A percentile compares a stretch with the other conserved stretches of the same genome.
Evolutionary conservation across 2,797 vertebrate genomes (phyloP).

Genomic region (Sarcoramphus papa): DNA sequence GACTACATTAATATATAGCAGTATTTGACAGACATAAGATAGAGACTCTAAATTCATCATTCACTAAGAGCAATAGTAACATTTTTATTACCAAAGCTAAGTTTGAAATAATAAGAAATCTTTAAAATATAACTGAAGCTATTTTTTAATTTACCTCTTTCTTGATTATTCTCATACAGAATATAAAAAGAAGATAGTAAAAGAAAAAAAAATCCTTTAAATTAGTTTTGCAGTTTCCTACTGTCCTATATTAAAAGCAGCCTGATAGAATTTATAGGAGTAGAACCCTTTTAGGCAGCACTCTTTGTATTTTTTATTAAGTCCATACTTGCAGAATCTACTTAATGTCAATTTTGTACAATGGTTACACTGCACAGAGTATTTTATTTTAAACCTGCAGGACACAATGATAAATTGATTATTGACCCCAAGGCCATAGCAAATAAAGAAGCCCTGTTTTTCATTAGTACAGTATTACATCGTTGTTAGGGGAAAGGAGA

Average conservation of each 20-base stretch:
- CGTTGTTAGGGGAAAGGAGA: conserved; percentile 59
- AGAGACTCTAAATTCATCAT: too few relatives aligned
- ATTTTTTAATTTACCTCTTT: too few relatives aligned
- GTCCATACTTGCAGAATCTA: conserved; percentile 76
- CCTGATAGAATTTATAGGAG: conserved; percentile 76
- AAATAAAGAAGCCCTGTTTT: conserved; percentile 81
- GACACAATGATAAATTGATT: conserved; percentile 80
- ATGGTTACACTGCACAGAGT: conserved; percentile 70
- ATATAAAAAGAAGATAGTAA: too few relatives aligned
- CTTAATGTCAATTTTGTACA: conserved; percentile 75
- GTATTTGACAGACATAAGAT: too few relatives aligned
- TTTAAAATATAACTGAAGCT: too few relatives aligned
- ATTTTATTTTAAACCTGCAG: conserved; percentile 77
- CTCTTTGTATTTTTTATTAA: conserved; percentile 78
- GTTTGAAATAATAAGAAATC: too few relatives aligned
- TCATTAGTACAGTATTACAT: conserved; percentile 78
- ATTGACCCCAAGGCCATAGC: conserved; percentile 79
- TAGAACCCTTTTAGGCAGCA: conserved; percentile 72
- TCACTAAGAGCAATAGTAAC: too few relatives aligned
- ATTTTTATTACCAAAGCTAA: too few relatives aligned
- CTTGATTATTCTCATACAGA: too few relatives aligned
- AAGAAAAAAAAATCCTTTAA: neutral
- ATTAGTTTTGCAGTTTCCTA: conserved; percentile 67
- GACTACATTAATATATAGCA: too few relatives aligned
- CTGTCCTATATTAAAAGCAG: conserved; percentile 70